These are phyloP conservation scores for Sebastes nivosus DNA, from an alignment of 2,797 vertebrate species.

Conservation along the genomic window DNA sequence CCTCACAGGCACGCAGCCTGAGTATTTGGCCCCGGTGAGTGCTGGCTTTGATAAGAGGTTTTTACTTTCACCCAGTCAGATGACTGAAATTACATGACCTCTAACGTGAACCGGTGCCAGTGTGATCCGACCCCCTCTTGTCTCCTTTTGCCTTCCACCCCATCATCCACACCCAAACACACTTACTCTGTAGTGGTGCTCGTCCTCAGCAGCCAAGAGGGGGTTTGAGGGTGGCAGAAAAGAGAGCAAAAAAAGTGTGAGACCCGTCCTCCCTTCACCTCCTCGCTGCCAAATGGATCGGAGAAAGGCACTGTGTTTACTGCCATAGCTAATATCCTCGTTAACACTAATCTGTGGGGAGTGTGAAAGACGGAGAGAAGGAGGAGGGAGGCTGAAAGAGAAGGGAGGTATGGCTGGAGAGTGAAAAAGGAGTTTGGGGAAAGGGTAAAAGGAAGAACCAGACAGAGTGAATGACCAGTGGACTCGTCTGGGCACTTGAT, in stretches of 20 bases:
- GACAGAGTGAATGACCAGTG: conserved; percentile 52
- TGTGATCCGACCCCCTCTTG: conserved; percentile 20
- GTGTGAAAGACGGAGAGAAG: conserved; percentile 34
- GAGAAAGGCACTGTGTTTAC: conserved; percentile 64
- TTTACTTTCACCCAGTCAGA: conserved; percentile 25
- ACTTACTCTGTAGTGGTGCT: conserved; percentile 1
- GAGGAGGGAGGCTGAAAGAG: conserved; percentile 2
- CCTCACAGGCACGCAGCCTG: not conserved
- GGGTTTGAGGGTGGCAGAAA: not conserved
- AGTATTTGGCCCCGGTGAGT: conserved; percentile 15
- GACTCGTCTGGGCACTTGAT: conserved; percentile 48
- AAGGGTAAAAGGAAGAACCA: conserved; percentile 18
- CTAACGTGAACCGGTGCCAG: conserved; percentile 21
- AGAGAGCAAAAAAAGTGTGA: not conserved
- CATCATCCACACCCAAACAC: not conserved
- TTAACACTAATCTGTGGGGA: conserved; percentile 73
- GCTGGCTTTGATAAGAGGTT: conserved; percentile 30
- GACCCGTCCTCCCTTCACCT: conserved; percentile 28
- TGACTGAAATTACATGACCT: conserved; percentile 55
- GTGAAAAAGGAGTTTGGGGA: conserved; percentile 14
- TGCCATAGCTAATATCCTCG: conserved; percentile 70
- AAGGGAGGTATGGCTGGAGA: not conserved
- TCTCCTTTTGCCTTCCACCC: conserved; percentile 22
- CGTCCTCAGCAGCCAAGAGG: conserved; percentile 1
- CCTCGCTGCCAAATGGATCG: conserved; percentile 50